A percentile compares a stretch with the other conserved stretches of the same genome.
phyloP scores from a whole-genome alignment of 2,113 vertebrate genomes.

The Polypterus bichir region DNA sequence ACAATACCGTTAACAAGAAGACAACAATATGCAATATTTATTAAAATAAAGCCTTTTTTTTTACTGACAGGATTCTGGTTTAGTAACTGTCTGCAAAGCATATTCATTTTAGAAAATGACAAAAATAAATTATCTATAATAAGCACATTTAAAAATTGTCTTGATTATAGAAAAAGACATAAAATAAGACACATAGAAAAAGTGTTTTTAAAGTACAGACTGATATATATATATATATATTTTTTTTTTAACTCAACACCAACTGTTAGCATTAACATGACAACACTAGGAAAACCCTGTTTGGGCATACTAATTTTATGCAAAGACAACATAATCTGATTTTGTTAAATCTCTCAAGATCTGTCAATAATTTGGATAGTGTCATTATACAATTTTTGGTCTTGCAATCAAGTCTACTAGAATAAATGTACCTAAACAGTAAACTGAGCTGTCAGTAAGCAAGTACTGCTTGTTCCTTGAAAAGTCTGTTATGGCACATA shows the following conservation, averaged over 20 bases:
- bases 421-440: no score
- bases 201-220: background rate
- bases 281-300: background rate
- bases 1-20: conserved; percentile 18
- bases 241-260: no score
- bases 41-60: conserved; percentile 21
- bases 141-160: conserved; percentile 6
- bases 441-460: no score
- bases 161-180: conserved; percentile 3
- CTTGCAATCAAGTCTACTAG: no score
- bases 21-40: conserved; percentile 12
- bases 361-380: no score
- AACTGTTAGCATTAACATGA: no score
- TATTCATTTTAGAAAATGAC: background rate
- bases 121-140: conserved; percentile 5
- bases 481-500: background rate
- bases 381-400: no score
- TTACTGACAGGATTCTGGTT: conserved; percentile 4
- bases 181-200: background rate
- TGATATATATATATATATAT: no score
- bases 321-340: background rate
- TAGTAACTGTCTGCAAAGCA: no score
- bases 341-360: no score
- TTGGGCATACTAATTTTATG: background rate
- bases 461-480: background rate